Conservation (phyloP, 2,113 vertebrate genomes). For the Cavia aperea region DNA sequence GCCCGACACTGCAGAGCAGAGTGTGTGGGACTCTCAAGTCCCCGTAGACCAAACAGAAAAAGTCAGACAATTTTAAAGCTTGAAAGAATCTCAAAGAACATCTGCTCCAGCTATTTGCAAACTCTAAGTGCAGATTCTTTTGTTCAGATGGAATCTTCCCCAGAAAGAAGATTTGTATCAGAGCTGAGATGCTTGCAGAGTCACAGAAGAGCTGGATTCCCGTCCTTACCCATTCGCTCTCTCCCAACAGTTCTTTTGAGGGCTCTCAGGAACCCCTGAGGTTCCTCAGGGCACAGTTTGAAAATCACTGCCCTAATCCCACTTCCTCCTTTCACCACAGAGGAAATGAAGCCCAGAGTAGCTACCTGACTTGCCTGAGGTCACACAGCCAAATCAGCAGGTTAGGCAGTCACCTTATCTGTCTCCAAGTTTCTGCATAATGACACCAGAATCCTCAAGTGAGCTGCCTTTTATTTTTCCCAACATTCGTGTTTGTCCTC, state of each 20-base stretch:
- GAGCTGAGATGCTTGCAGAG: conserved; percentile 4
- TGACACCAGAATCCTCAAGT: conserved; percentile 8
- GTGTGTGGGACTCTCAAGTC: not conserved
- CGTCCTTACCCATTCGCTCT: not conserved
- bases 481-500: not conserved
- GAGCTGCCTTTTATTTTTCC: conserved; percentile 56
- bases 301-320: not conserved
- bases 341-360: not conserved
- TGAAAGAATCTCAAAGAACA: not conserved
- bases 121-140: conserved; percentile 36
- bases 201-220: not conserved
- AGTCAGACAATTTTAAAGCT: not conserved
- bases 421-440: conserved; percentile 38
- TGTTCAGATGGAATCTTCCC: conserved; percentile 51
- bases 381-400: not conserved
- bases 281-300: not conserved
- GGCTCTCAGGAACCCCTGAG: not conserved
- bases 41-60: not conserved
- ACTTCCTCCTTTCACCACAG: not conserved
- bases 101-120: conserved; percentile 31
- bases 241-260: not conserved
- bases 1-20: no score
- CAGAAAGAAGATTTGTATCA: conserved; percentile 28
- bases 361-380: not conserved
- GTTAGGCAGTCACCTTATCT: conserved; percentile 3